phyloP scores from a whole-genome alignment of 2,113 vertebrate genomes.

The Pterocles burchelli region DNA sequence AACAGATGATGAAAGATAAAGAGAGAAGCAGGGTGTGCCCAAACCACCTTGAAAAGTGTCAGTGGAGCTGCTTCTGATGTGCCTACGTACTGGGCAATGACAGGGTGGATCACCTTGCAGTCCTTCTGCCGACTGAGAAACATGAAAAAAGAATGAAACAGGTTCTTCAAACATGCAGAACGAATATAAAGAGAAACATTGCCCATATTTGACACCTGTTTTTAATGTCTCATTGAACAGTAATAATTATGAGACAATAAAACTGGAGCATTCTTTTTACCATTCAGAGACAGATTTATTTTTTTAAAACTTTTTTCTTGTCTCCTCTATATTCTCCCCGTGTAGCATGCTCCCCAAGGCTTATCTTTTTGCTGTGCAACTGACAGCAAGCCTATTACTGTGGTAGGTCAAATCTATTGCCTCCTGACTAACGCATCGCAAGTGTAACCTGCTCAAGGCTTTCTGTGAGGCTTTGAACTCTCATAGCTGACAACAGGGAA shows the following conservation, averaged over 20 bases:
- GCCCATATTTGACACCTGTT: background rate
- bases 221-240: background rate
- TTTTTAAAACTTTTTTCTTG: background rate
- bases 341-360: background rate
- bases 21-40: background rate
- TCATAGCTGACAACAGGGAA: background rate
- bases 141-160: background rate
- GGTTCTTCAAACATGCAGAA: background rate
- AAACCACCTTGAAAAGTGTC: background rate
- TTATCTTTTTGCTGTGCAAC: background rate
- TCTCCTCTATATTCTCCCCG: background rate
- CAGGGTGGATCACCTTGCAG: fast-evolving
- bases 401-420: background rate
- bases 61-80: background rate
- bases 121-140: background rate
- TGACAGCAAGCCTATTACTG: background rate
- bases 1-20: background rate
- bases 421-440: background rate
- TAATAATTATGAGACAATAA: background rate
- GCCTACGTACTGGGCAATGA: fast-evolving
- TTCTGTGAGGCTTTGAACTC: background rate
- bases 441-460: background rate
- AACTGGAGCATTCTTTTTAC: background rate
- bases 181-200: background rate
- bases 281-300: background rate